These are phyloP conservation scores for Bugula neritina DNA, from an alignment of 2,888 invertebrate species.

Conservation along the genomic window DNA sequence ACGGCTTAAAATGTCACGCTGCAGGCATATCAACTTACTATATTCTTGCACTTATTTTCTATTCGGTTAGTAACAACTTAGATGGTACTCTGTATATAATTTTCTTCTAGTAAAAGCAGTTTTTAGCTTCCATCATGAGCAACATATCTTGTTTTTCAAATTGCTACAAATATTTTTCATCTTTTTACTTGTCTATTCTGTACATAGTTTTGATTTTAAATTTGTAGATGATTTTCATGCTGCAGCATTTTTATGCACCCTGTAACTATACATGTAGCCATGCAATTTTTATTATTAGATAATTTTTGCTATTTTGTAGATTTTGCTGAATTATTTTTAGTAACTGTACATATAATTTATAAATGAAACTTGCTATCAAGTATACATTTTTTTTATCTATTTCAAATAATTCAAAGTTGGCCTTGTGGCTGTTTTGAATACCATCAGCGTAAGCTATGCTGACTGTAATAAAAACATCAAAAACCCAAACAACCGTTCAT, in stretches of 20 bases:
- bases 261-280: background rate
- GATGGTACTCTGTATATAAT: too few relatives aligned
- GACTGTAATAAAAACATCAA: too few relatives aligned
- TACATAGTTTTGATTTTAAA: background rate
- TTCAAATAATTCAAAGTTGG: too few relatives aligned
- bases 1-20: background rate
- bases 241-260: background rate
- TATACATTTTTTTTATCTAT: too few relatives aligned
- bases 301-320: conserved; percentile 10
- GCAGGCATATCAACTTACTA: background rate
- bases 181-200: background rate
- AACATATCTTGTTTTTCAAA: too few relatives aligned
- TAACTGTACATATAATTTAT: conserved; percentile 25
- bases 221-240: background rate
- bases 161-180: background rate
- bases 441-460: too few relatives aligned
- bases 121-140: too few relatives aligned
- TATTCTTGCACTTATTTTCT: background rate
- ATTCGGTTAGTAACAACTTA: background rate
- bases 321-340: conserved; percentile 6
- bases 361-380: background rate
- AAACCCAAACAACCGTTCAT: too few relatives aligned
- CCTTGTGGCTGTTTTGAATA: too few relatives aligned
- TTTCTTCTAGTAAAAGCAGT: too few relatives aligned
- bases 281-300: conserved; percentile 21